Conservation (phyloP, 2,797 vertebrate species). For the Allochrocebus solatus region DNA sequence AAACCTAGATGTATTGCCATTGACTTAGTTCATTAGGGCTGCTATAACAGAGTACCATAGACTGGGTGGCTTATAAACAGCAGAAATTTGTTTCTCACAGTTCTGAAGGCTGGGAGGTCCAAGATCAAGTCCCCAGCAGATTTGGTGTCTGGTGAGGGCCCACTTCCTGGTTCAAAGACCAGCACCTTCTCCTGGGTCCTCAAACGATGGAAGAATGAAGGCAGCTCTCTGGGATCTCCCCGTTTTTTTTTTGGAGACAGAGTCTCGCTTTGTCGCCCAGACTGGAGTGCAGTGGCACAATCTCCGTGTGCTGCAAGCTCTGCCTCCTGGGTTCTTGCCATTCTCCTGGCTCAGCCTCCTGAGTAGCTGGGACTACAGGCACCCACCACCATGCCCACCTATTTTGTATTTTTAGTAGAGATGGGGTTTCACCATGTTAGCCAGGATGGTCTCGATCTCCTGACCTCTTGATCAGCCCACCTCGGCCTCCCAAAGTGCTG, state of each 20-base stretch:
- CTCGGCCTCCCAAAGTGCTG: too few species aligned
- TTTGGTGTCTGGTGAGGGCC: not conserved
- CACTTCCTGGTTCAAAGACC: not conserved
- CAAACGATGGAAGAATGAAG: not conserved
- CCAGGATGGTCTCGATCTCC: too few species aligned
- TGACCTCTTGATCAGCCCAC: too few species aligned
- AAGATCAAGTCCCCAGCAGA: not conserved
- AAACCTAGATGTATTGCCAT: not conserved
- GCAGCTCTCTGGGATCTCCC: not conserved
- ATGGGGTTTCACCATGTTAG: too few species aligned
- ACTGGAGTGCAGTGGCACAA: too few species aligned
- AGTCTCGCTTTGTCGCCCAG: too few species aligned
- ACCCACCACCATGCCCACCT: too few species aligned
- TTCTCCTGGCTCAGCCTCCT: too few species aligned
- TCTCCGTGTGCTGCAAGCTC: too few species aligned
- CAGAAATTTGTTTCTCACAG: not conserved
- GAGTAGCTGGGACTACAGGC: too few species aligned
- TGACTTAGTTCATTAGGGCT: not conserved
- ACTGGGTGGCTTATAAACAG: not conserved
- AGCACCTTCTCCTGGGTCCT: not conserved
- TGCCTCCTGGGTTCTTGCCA: too few species aligned
- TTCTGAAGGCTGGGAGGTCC: not conserved
- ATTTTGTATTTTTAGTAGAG: too few species aligned
- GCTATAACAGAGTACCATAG: not conserved
- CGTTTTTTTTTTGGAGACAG: accelerated